phyloP scores from a whole-genome alignment of 2,888 invertebrate genomes.

The Glaucopsyche alexis region DNA sequence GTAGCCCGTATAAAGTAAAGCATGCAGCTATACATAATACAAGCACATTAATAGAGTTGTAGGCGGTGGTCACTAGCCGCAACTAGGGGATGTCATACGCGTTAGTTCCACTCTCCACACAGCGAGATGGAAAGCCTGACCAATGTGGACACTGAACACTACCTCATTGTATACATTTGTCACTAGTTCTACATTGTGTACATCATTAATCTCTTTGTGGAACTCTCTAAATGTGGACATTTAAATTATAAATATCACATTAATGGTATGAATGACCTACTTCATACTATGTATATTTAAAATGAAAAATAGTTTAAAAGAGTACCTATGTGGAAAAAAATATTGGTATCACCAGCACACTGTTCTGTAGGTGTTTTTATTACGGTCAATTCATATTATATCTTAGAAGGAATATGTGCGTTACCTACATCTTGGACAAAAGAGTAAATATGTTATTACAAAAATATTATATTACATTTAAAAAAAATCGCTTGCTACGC shows the following conservation, averaged over 20 bases:
- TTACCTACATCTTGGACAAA: too few relatives aligned
- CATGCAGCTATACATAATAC: too few relatives aligned
- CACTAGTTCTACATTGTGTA: background rate
- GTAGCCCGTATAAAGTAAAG: too few relatives aligned
- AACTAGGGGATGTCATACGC: background rate
- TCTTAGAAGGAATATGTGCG: too few relatives aligned
- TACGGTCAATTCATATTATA: too few relatives aligned
- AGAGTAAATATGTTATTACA: too few relatives aligned
- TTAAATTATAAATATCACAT: background rate
- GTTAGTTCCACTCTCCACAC: slow-evolving; percentile 22
- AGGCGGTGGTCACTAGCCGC: background rate
- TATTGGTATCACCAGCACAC: too few relatives aligned
- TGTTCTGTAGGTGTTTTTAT: too few relatives aligned
- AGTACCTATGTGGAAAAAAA: too few relatives aligned
- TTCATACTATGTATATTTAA: background rate
- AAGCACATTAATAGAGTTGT: too few relatives aligned
- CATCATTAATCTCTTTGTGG: background rate
- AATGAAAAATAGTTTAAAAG: background rate
- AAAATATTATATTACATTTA: too few relatives aligned
- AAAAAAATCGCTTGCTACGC: too few relatives aligned
- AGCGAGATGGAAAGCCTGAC: slow-evolving; percentile 22
- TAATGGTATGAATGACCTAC: background rate
- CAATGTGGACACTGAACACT: background rate
- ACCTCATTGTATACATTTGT: background rate
- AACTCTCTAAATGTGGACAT: background rate